phyloP scores from a whole-genome alignment of 2,888 invertebrate species.

The Thera britannica region DNA sequence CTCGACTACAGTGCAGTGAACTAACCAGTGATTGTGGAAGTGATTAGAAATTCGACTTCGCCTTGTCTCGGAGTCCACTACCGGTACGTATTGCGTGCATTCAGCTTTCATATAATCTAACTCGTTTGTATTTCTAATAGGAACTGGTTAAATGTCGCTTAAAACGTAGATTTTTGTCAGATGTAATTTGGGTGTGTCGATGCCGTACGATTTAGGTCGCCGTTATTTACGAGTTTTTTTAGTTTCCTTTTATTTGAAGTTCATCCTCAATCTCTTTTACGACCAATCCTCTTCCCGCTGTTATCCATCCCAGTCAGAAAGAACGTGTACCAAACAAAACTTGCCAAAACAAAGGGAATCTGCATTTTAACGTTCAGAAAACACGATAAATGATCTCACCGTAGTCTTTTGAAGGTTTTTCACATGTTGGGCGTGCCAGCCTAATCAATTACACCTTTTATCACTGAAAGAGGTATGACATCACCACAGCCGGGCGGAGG shows the following conservation, averaged over 20 bases:
- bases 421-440: conserved; percentile 66
- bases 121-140: conserved; percentile 57
- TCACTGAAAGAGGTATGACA: conserved; percentile 71
- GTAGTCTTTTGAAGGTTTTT: conserved; percentile 39
- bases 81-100: conserved; percentile 71
- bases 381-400: not conserved
- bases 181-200: conserved; percentile 76
- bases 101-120: conserved; percentile 54
- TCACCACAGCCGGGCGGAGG: conserved; percentile 67
- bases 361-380: not conserved
- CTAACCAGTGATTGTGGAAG: conserved; percentile 66
- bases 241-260: conserved; percentile 27
- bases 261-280: conserved; percentile 11
- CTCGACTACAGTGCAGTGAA: conserved; percentile 56
- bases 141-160: conserved; percentile 46
- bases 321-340: not conserved
- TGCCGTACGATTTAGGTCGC: conserved; percentile 57
- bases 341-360: conserved; percentile 1
- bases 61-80: conserved; percentile 63
- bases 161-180: conserved; percentile 48
- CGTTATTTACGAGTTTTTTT: conserved; percentile 47
- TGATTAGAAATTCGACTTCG: conserved; percentile 63
- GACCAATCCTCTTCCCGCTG: not conserved
- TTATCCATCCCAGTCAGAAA: conserved; percentile 1
- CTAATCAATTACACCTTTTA: conserved; percentile 68